Evolutionary conservation across 2,888 invertebrate genomes (phyloP).

Genomic region (Drosophila villosipedis): DNA sequence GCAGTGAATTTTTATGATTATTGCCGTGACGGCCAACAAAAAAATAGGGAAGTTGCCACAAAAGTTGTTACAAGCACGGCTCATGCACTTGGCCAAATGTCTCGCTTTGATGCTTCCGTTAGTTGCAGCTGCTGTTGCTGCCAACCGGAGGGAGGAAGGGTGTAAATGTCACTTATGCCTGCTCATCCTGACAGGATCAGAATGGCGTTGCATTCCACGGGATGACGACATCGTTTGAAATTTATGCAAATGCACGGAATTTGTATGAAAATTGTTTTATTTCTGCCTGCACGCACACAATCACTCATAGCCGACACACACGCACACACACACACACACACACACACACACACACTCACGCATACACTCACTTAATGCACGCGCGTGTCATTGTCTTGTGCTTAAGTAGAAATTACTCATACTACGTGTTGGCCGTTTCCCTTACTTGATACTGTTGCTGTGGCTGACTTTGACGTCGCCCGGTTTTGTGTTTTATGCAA

Average conservation of each 20-base stretch:
- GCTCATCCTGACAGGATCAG: constrained; percentile 27
- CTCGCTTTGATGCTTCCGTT: constrained; percentile 72
- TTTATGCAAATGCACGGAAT: constrained; percentile 81
- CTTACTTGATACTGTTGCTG: constrained; percentile 3
- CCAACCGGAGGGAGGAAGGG: neutral
- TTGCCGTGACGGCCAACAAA: constrained; percentile 49
- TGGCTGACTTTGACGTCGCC: constrained; percentile 36
- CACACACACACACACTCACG: constrained; percentile 7
- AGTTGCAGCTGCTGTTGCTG: constrained; percentile 22
- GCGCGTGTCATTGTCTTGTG: constrained; percentile 76
- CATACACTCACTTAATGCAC: constrained; percentile 58
- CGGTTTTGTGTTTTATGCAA: constrained; percentile 72
- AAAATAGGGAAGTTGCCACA: constrained; percentile 34
- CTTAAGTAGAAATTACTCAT: constrained; percentile 78
- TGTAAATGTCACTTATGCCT: constrained; percentile 23
- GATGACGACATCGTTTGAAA: constrained; percentile 61
- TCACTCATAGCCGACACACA: constrained; percentile 14
- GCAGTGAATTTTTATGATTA: constrained; percentile 79
- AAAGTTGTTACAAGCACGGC: constrained; percentile 44
- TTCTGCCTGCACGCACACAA: constrained; percentile 49
- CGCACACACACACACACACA: constrained; percentile 16
- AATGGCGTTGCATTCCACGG: constrained; percentile 30
- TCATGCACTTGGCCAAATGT: constrained; percentile 60
- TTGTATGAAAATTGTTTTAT: constrained; percentile 81
- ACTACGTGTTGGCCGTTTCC: constrained; percentile 65